Percentiles rank a stretch among this genome's conserved stretches.
phyloP scores from a whole-genome alignment of 2,888 invertebrate genomes.

The Nomada lathburiana region DNA sequence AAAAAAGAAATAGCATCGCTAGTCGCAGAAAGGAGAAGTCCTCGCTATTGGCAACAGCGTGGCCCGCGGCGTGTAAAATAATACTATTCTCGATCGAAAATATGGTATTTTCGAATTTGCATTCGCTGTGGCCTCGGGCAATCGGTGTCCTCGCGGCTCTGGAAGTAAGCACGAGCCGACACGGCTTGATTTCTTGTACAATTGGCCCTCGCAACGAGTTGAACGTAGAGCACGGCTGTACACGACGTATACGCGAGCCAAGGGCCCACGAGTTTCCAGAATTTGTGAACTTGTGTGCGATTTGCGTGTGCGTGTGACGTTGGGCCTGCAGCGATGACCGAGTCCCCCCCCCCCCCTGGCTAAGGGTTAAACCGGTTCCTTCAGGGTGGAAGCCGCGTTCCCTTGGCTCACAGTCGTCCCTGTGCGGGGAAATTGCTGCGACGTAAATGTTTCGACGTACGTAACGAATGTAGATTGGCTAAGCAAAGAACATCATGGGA shows the following conservation, averaged over 20 bases:
- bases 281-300: slow-evolving; percentile 32
- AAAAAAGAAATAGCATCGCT: slow-evolving; percentile 6
- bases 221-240: not conserved
- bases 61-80: slow-evolving; percentile 54
- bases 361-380: slow-evolving; percentile 28
- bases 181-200: slow-evolving; percentile 42
- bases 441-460: slow-evolving; percentile 27
- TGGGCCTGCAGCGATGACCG: slow-evolving; percentile 46
- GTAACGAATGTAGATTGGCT: slow-evolving; percentile 14
- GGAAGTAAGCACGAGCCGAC: slow-evolving; percentile 28
- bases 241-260: not conserved
- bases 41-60: slow-evolving; percentile 43
- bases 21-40: not conserved
- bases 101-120: slow-evolving; percentile 75
- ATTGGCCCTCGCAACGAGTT: slow-evolving; percentile 27
- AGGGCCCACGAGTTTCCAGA: slow-evolving; percentile 32
- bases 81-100: slow-evolving; percentile 68
- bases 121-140: slow-evolving; percentile 66
- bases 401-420: slow-evolving; percentile 5
- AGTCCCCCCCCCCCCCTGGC: slow-evolving; percentile 13
- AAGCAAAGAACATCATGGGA: not conserved
- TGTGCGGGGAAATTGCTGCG: slow-evolving; percentile 24
- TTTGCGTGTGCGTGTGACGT: slow-evolving; percentile 26
- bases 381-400: not conserved
- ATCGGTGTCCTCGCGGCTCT: slow-evolving; percentile 62